Evolutionary conservation across 2,888 invertebrate species (phyloP), one percentile per base, ranked within the genome.

Genomic region (Scaptomyza polygonia): DNA sequence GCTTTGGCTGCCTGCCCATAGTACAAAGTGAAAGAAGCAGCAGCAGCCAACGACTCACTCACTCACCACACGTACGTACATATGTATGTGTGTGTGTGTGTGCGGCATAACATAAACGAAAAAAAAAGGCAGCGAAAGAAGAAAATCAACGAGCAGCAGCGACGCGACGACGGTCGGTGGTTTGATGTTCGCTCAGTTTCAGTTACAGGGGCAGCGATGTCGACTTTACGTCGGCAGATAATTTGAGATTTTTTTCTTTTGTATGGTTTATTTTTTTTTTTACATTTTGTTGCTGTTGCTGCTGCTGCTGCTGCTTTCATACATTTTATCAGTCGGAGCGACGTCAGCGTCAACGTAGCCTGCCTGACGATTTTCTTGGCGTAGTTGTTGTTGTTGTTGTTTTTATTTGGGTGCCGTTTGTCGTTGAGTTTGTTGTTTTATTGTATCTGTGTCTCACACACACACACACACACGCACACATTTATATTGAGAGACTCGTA

Each of bases 1-100:
- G 89, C 88, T 83, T 73, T 88, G 88, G 88, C 82, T 84, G 88
- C 84, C 83, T 81, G 81, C 86, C 81, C 88, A 83, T 86, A 25
- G 25, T 5, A 73, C 88, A 84, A 83, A 83, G 88, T 88, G 88
- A 88, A 88, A 88, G 87, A 88, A 74, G 66, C 70, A 84, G 73
- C 74, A 77, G 57, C 61, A 49, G 34, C 21, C 32, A 51, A 51
- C 58, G 9, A 44, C 52, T 49, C 61, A 48, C 61, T 59, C 43
- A 48, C 61, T 45, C 45, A 36, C 36, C 6, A 25, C 9, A 32
- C n/a, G n/a, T 44, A 27, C 27, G 30, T 12, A 16, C 44, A 54
- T 73, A 45, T 42, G 27, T n/a, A 16, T 73, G 42, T 53, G 44
- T 51, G 25, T 67, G 62, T 63, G 63, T 61, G 54, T 73, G 73